Evolutionary conservation across 2,888 invertebrate species (phyloP), one percentile per base, ranked within the genome.

Genomic region (Leucania comma): DNA sequence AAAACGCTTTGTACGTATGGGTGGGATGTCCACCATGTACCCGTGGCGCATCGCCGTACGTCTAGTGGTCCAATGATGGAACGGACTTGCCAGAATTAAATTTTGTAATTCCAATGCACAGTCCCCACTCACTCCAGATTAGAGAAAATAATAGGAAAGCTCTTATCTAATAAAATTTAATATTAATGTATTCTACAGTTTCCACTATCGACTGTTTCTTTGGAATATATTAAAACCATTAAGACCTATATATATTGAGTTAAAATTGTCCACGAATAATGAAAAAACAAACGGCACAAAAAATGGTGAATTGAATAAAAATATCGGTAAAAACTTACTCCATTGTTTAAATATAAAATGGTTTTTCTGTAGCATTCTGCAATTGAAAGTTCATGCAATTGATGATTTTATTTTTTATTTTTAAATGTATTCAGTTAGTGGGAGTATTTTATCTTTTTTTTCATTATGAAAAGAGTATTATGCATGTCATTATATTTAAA

Each of bases 341-440:
- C 62, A 72, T 84, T 81, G 81, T 82, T 74, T 65, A 66, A 72
- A 71, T 56, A 65, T 60, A 62, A 58, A 67, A 83, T 57, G 14
- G 51, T 54, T 67, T 73, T 72, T 48, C 68, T 61, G 70, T 48
- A 50, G 50, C 61, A 67, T 65, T 78, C 48, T 67, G n/a, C 46
- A 75, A 68, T 75, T 82, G 66, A 67, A 71, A 78, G 46, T 69
- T 66, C 54, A 68, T 17, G 35, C 50, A 70, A 60, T 62, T 68
- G 63, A 68, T 62, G 50, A 58, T 59, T 71, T 64, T 59, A 54
- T 54, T 80, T 75, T 73, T 14, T 12, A 38, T 12, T 12, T 12
- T 38, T 38, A 72, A 77, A 71, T 48, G 56, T n/a, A 56, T 78
- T 62, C 59, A 32, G 17, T 9, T 78, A 32, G 48, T 35, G 46